These are phyloP conservation scores for Porites divaricata DNA, from an alignment of 92 coral and sea anemone species.

Conservation along the genomic window DNA sequence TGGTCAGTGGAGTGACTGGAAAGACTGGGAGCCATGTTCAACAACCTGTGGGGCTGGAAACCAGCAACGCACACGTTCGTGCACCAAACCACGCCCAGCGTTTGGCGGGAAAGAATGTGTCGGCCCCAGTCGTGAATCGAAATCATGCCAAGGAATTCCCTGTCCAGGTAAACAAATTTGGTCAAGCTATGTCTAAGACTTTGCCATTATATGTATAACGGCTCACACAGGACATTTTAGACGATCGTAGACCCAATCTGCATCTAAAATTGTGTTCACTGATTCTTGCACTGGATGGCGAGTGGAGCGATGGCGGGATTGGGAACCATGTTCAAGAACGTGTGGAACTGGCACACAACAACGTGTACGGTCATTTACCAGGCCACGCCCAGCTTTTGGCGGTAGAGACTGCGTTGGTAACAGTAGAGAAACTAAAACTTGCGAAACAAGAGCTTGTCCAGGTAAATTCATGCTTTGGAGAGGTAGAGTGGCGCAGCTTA, in stretches of 20 bases:
- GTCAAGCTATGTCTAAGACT: no score
- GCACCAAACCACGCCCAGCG: conserved; percentile 18
- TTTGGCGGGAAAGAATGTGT: conserved; percentile 51
- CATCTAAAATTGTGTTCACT: no score
- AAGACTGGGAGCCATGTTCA: conserved; percentile 20
- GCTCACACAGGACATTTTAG: no score
- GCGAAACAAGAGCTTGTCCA: conserved; percentile 42
- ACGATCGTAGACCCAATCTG: no score
- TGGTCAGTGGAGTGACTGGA: conserved; percentile 30
- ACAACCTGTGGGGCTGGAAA: conserved; percentile 28
- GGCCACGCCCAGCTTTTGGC: conserved; percentile 37
- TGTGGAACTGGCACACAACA: conserved; percentile 30
- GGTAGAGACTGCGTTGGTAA: conserved; percentile 49
- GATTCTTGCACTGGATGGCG: conserved; percentile 13
- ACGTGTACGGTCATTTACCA: conserved; percentile 24
- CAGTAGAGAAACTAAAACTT: conserved; percentile 44
- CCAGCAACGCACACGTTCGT: conserved; percentile 20
- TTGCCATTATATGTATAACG: no score
- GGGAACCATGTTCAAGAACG: conserved; percentile 21
- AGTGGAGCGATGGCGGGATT: conserved; percentile 13
- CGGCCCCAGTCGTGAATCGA: conserved; percentile 39
- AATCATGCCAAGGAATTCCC: conserved; percentile 47
- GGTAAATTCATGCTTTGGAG: background rate
- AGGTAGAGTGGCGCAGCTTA: background rate
- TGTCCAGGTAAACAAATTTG: conserved; percentile 35